Evolutionary conservation across 2,113 vertebrate species (phyloP), one percentile per base, ranked within the genome.

Genomic region (Brachyhypopomus gauderio): DNA sequence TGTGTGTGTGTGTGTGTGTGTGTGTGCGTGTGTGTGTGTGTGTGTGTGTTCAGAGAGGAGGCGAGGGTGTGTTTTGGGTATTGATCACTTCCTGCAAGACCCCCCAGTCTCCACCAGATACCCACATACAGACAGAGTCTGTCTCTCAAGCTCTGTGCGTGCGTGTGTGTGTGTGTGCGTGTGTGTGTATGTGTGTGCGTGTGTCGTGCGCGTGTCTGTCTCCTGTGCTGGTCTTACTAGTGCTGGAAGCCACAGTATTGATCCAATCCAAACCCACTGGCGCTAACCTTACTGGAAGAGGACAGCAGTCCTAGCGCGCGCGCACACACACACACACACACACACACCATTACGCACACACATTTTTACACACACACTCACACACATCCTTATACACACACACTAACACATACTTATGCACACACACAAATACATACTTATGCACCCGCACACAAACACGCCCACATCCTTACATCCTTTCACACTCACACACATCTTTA

Each of bases 211-310:
- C 25, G 12, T 71, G 6, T 45, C 14, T 41, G n/a, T 67, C 25
- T 34, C 45, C 56, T 23, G 16, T 25, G 20, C 67, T 72, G 23
- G 75, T 62, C 80, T 77, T 45, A 72, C 58, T 79, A 36, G 41
- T 80, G 58, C 75, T 77, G 77, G 30, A 82, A 67, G 69, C 83
- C 73, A 74, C 79, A 48, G 9, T 79, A 84, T 84, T 63, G 83
- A 86, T 84, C 85, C 19, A 27, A 66, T 27, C 66, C 74, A 77
- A 84, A 79, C 72, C 73, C 79, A 78, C 41, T 58, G 64, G 76
- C 80, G 72, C 80, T 85, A 72, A 82, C 77, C 84, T 80, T 83
- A 83, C 84, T 83, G 80, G 84, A 83, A 85, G 73, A 22, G 59
- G 78, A 84, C 74, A 64, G 27, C 62, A 60, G 52, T 75, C 82